Evolutionary conservation across 2,888 invertebrate genomes (phyloP).

Genomic region (Serrognathus titanus): DNA sequence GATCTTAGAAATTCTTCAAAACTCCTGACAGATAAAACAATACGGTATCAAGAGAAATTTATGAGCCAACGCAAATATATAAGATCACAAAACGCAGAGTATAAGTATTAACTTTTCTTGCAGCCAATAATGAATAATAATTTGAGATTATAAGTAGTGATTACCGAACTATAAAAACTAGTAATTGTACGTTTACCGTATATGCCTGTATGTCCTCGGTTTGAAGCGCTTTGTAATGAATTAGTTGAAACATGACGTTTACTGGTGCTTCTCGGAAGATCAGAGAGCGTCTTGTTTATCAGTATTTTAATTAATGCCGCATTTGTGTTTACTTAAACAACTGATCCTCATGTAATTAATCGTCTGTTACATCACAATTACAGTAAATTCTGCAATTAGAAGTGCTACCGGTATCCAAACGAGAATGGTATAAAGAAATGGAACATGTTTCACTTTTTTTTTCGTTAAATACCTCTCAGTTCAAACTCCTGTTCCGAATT

Average conservation of each 20-base stretch:
- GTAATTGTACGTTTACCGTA: constrained; percentile 39
- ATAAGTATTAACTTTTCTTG: constrained; percentile 2
- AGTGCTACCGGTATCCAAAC: background rate
- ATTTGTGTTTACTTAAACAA: constrained; percentile 1
- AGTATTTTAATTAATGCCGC: background rate
- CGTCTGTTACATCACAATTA: background rate
- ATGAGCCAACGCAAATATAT: background rate
- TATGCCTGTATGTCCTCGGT: constrained; percentile 40
- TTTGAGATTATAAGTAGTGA: constrained; percentile 3
- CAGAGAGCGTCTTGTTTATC: constrained; percentile 4
- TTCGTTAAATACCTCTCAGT: too few relatives aligned
- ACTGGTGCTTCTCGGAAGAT: constrained; percentile 27
- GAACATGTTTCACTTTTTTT: too few relatives aligned
- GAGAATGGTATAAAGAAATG: too few relatives aligned
- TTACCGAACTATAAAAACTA: constrained; percentile 31
- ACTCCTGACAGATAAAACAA: background rate
- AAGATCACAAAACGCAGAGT: background rate
- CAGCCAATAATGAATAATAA: constrained; percentile 1
- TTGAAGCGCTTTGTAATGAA: constrained; percentile 38
- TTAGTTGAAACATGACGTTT: constrained; percentile 41
- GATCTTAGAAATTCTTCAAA: constrained; percentile 1
- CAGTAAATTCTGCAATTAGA: background rate
- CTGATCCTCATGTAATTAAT: background rate
- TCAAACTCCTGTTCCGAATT: too few relatives aligned
- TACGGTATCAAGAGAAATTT: background rate